Evolutionary conservation across 2,113 vertebrate species (phyloP).

Genomic region (Lota lota): DNA sequence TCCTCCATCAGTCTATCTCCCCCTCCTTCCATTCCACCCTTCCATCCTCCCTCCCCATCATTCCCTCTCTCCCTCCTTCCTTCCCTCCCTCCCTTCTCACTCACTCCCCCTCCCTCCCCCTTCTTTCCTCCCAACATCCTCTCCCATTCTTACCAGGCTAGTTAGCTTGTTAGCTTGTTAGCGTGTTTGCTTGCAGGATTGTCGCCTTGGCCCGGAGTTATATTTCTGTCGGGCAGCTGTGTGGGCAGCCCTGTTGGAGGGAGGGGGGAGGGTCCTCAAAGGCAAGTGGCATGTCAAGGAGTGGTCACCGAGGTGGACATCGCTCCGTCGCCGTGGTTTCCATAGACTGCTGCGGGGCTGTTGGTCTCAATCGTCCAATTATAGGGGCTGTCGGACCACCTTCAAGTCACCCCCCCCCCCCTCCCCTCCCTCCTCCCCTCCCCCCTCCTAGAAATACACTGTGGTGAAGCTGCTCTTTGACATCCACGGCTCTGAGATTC

Average conservation of each 20-base stretch:
- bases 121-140: neutral
- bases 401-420: conserved; percentile 43
- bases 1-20: conserved; percentile 23
- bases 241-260: conserved; percentile 48
- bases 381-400: conserved; percentile 60
- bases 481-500: neutral
- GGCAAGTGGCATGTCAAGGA: conserved; percentile 73
- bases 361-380: conserved; percentile 71
- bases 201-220: conserved; percentile 60
- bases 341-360: conserved; percentile 36
- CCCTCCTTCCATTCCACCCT: neutral
- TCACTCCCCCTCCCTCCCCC: neutral
- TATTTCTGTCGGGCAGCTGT: conserved; percentile 64
- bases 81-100: neutral
- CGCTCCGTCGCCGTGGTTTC: conserved; percentile 19
- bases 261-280: conserved; percentile 60
- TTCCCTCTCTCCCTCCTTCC: neutral
- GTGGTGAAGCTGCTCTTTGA: neutral
- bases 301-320: conserved; percentile 64
- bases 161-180: conserved; percentile 57
- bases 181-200: no score
- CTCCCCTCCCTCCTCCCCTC: conserved; percentile 23
- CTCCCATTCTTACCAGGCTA: conserved; percentile 8
- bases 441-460: neutral
- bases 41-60: neutral